phyloP scores from a whole-genome alignment of 2,113 vertebrate genomes.

The Bos indicus region DNA sequence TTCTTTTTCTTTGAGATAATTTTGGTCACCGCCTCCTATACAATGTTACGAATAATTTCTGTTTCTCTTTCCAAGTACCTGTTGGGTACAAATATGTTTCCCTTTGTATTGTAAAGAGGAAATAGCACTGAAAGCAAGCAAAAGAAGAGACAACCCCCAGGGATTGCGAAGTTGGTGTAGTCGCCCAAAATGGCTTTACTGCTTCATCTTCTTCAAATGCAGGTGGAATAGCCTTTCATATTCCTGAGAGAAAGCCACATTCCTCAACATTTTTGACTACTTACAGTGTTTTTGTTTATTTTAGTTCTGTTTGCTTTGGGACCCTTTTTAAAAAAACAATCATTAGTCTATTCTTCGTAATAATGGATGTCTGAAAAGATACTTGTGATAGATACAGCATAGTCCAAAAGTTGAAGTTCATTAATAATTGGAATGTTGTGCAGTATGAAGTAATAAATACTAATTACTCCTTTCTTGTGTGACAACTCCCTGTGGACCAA shows the following conservation, averaged over 20 bases:
- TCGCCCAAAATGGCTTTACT: not conserved
- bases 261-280: not conserved
- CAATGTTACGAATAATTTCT: not conserved
- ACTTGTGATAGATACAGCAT: conserved; percentile 93
- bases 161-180: accelerated
- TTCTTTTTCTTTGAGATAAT: not conserved
- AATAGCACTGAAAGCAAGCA: not conserved
- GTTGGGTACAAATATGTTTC: not conserved
- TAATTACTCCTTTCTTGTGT: conserved; percentile 99
- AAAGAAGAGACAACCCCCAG: not conserved
- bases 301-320: conserved; percentile 10
- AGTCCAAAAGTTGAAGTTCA: conserved; percentile 97
- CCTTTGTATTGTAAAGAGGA: not conserved
- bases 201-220: not conserved
- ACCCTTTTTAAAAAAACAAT: not conserved
- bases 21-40: not conserved
- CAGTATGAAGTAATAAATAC: conserved; percentile 99
- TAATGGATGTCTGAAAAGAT: conserved; percentile 87
- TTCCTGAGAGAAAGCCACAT: not conserved
- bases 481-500: conserved; percentile 95
- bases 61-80: not conserved
- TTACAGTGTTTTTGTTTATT: conserved; percentile 11
- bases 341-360: conserved; percentile 82
- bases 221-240: not conserved
- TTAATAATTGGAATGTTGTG: conserved; percentile 99